A percentile compares a stretch with the other conserved stretches of the same genome.
These are phyloP conservation scores for Germaria angustata DNA, from an alignment of 2,888 invertebrate genomes.

Conservation along the genomic window DNA sequence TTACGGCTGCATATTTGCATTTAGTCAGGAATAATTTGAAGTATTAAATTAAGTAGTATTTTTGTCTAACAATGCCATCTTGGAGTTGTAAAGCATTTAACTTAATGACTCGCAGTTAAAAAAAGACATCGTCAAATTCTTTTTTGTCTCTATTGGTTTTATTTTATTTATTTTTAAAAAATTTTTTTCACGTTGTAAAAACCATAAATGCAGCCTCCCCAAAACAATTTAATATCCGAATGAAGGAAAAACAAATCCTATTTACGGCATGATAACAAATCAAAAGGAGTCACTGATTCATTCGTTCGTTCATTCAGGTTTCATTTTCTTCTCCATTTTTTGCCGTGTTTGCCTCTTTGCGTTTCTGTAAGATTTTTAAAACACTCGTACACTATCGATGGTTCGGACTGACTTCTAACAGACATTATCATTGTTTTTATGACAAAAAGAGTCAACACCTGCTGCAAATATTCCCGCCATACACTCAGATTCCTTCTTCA, in stretches of 20 bases:
- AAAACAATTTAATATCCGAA: constrained; percentile 5
- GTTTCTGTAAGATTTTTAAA: not conserved
- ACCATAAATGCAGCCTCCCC: constrained; percentile 21
- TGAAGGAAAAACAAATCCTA: not conserved
- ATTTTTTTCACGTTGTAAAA: constrained; percentile 16
- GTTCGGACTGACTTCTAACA: constrained; percentile 58
- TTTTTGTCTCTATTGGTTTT: not conserved
- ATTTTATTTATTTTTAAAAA: not conserved
- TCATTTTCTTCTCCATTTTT: not conserved
- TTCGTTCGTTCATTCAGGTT: constrained; percentile 28
- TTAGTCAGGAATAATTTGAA: too few species aligned
- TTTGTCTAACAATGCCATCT: not conserved
- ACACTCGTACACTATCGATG: constrained; percentile 19
- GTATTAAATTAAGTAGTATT: too few species aligned
- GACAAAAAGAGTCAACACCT: constrained; percentile 63
- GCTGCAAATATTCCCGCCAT: constrained; percentile 27
- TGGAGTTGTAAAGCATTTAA: constrained; percentile 20
- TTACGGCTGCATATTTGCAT: too few species aligned
- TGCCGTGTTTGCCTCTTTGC: not conserved
- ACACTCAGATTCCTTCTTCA: not conserved
- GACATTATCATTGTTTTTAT: constrained; percentile 61
- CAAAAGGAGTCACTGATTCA: constrained; percentile 35
- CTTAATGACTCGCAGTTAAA: constrained; percentile 42
- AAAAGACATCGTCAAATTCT: constrained; percentile 2
- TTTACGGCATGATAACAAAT: constrained; percentile 44